Conservation (phyloP, 2,113 vertebrate species). For the Rhabdornis inornatus region DNA sequence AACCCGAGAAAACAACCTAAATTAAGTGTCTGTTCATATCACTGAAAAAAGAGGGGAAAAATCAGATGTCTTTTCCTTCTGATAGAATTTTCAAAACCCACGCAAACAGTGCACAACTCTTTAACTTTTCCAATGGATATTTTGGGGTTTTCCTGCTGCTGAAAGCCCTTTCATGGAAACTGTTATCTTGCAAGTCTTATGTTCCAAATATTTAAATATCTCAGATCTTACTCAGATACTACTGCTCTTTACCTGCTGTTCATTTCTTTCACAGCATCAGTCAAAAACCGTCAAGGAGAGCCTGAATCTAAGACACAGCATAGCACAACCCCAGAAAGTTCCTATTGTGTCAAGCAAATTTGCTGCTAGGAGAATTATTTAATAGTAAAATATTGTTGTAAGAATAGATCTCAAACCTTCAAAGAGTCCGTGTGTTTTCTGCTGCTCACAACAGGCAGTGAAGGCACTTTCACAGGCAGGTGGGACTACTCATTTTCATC, state of each 20-base stretch:
- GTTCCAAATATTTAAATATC: neutral
- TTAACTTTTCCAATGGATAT: neutral
- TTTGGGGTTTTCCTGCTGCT: neutral
- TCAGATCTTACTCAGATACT: neutral
- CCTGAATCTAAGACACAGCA: neutral
- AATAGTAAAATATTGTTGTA: neutral
- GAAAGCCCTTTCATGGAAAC: neutral
- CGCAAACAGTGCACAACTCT: neutral
- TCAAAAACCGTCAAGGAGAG: neutral
- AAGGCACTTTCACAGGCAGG: neutral
- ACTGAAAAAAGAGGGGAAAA: neutral
- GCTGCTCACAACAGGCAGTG: neutral
- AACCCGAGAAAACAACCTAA: neutral
- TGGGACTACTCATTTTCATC: neutral
- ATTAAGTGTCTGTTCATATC: neutral
- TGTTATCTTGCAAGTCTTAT: neutral
- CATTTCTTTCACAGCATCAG: neutral
- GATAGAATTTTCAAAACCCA: neutral
- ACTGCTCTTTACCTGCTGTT: neutral
- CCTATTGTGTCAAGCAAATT: neutral
- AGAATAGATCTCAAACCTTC: neutral
- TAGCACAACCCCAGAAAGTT: neutral
- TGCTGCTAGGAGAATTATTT: neutral
- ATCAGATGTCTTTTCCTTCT: neutral
- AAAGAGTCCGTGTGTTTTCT: neutral